These are phyloP conservation scores for Cosmopolites sordidus DNA, from an alignment of 2,888 invertebrate species.

Conservation along the genomic window DNA sequence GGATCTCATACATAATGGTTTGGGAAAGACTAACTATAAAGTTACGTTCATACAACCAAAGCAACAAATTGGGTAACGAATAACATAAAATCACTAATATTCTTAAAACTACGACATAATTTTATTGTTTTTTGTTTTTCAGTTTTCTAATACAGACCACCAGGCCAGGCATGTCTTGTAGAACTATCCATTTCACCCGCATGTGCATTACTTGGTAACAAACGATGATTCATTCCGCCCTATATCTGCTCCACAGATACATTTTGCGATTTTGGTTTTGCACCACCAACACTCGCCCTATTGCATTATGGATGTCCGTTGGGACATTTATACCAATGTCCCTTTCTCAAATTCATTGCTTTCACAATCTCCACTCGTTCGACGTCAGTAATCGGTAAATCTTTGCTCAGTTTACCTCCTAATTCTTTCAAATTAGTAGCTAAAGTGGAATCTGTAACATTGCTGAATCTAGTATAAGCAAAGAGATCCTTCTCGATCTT, in stretches of 20 bases:
- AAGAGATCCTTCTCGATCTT: neutral
- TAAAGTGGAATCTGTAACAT: neutral
- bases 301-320: constrained; percentile 65
- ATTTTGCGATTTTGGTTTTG: constrained; percentile 52
- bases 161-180: constrained; percentile 50
- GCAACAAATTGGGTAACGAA: too few relatives aligned
- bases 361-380: constrained; percentile 49
- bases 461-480: neutral
- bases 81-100: too few relatives aligned
- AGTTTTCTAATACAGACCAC: constrained; percentile 31
- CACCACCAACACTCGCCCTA: constrained; percentile 66
- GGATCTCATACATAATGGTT: too few relatives aligned
- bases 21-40: too few relatives aligned
- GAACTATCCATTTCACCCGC: constrained; percentile 56
- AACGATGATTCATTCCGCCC: constrained; percentile 53
- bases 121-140: too few relatives aligned
- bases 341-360: constrained; percentile 55
- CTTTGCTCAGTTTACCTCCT: neutral
- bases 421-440: neutral
- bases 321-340: constrained; percentile 69
- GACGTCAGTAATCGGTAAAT: constrained; percentile 7
- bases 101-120: too few relatives aligned
- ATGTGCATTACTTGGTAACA: constrained; percentile 49
- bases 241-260: constrained; percentile 54
- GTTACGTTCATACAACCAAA: too few relatives aligned